A percentile compares a stretch with the other conserved stretches of the same genome.
These are phyloP conservation scores for Philotrypesis tridentata DNA, from an alignment of 1,140 invertebrate genomes.

Conservation along the genomic window DNA sequence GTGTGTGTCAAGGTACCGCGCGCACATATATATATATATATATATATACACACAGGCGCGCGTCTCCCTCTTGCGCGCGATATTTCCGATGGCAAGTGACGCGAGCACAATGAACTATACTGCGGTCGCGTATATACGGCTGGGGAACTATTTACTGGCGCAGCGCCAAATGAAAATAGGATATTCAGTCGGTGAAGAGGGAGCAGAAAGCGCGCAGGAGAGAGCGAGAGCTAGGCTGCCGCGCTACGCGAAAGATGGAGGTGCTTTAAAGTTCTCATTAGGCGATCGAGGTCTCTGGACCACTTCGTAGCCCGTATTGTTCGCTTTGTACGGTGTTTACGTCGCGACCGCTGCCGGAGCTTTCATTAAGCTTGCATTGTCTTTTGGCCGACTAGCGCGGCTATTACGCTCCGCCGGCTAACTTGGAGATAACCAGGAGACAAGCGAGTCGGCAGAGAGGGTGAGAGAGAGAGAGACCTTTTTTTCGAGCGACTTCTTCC, in stretches of 20 bases:
- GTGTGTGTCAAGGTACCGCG: not conserved
- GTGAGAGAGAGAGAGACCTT: no score
- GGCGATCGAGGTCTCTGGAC: conserved; percentile 67
- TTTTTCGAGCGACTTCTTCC: not conserved
- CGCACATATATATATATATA: no score
- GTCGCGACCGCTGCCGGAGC: conserved; percentile 58
- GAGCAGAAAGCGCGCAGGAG: conserved; percentile 38
- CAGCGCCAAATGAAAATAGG: conserved; percentile 57
- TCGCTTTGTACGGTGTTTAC: conserved; percentile 69
- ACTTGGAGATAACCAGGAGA: conserved; percentile 21
- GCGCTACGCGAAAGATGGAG: conserved; percentile 35
- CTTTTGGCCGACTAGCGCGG: conserved; percentile 53
- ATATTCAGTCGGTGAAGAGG: conserved; percentile 42
- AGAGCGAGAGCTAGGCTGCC: not conserved
- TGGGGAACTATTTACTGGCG: conserved; percentile 50
- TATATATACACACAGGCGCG: not conserved
- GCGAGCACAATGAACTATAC: not conserved
- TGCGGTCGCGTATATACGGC: not conserved
- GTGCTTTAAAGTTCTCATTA: conserved; percentile 69
- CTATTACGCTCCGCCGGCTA: conserved; percentile 66
- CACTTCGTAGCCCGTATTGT: conserved; percentile 63
- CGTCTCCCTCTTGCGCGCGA: not conserved
- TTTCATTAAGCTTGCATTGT: conserved; percentile 72
- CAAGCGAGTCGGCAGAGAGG: not conserved
- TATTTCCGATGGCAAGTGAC: conserved; percentile 28